Evolutionary conservation across 2,113 vertebrate genomes (phyloP), one percentile per base, ranked within the genome.

Genomic region (Tyto alba): DNA sequence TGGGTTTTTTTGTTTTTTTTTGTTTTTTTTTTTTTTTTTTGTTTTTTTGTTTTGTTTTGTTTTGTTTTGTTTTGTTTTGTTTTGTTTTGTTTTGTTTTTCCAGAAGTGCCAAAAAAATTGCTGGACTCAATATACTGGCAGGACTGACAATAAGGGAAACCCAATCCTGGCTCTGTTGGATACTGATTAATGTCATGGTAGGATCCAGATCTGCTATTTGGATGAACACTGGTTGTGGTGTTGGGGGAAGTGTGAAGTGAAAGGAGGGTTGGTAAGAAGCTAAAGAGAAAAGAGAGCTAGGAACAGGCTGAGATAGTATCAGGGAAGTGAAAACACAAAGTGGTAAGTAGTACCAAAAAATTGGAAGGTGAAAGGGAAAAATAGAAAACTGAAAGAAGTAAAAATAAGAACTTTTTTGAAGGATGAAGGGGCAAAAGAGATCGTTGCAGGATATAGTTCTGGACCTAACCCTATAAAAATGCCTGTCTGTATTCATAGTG

Each of bases 121-220:
- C 15, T 40, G 48, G 17, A 59, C 40, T 40, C 50, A 34, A 36
- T 38, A 16, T 17, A 9, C 3, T 75, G 52, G 6, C 27, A 93
- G 80, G 47, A 29, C 29, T n/a, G 34, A 52, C 64, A 78, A 30
- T 11, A 80, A 19, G 16, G 26, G 47, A 89, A 79, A 23, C 15
- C n/a, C 26, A 62, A 30, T 74, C 29, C 10, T 74, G 17, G 7
- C 19, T 71, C 55, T 71, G 7, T 13, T 74, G 13, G 50, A 11
- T 30, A n/a, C 41, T 41, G 9, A 9, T 67, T 81, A 34, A 77
- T 40, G 36, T 53, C 0, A 0, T 50, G 82, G 48, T 1, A 63
- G 30, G 53, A 74, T 11, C 30, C 60, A 43, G 43, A 2, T 56
- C 50, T 83, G 38, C 77, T 71, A 14, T 81, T 53, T 63, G 41